Evolutionary conservation across 1,140 invertebrate genomes (phyloP).

Genomic region (Globodera rostochiensis): DNA sequence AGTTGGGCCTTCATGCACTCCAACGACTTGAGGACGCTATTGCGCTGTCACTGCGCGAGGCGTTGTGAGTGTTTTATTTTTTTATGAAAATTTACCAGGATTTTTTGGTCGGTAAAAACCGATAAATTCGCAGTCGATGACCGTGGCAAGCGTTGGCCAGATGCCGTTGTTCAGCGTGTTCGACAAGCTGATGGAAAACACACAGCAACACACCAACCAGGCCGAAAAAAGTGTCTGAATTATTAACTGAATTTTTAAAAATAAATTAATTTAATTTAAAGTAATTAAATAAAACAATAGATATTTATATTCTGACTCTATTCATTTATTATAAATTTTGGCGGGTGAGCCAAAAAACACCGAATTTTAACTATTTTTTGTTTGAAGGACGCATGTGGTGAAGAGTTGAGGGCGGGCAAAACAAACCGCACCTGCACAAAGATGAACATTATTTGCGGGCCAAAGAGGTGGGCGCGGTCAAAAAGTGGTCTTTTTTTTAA

Average conservation of each 20-base stretch:
- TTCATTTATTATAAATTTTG: too few relatives aligned
- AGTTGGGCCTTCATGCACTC: neutral
- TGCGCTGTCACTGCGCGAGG: slow-evolving; percentile 5
- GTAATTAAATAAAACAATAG: too few relatives aligned
- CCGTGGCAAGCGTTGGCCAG: slow-evolving; percentile 4
- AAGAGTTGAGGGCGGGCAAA: slow-evolving; percentile 44
- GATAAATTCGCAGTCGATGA: too few relatives aligned
- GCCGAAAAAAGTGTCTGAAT: slow-evolving; percentile 50
- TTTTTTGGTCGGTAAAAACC: too few relatives aligned
- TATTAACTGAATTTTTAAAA: slow-evolving; percentile 5
- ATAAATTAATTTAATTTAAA: too few relatives aligned
- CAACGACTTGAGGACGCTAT: slow-evolving; percentile 17
- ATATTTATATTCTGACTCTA: too few relatives aligned
- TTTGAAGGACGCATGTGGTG: slow-evolving; percentile 41
- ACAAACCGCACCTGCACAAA: slow-evolving; percentile 36
- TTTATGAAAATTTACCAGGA: too few relatives aligned
- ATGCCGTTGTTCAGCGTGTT: slow-evolving; percentile 48
- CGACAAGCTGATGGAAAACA: slow-evolving; percentile 47
- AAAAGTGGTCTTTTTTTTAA: neutral
- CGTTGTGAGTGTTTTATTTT: slow-evolving; percentile 7
- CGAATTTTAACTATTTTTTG: neutral
- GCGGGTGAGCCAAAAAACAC: neutral
- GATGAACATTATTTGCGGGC: slow-evolving; percentile 49
- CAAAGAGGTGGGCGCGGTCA: slow-evolving; percentile 25
- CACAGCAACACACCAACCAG: slow-evolving; percentile 34